Evolutionary conservation across 2,888 invertebrate genomes (phyloP).

Genomic region (Tachystola acroxantha): DNA sequence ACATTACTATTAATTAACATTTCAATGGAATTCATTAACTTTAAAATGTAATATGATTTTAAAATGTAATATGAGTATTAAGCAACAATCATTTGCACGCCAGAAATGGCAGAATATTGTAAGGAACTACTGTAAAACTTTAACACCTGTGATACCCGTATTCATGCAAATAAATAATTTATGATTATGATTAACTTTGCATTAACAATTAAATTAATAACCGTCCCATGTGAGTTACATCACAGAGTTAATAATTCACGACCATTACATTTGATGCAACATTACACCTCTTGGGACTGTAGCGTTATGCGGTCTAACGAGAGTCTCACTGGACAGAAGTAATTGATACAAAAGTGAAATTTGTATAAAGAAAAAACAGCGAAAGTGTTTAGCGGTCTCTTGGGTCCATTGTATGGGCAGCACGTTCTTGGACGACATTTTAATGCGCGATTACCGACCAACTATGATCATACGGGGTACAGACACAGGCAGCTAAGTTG

Average conservation of each 20-base stretch:
- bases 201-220: too few species aligned
- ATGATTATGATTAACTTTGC: too few species aligned
- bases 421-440: slow-evolving; percentile 59
- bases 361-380: slow-evolving; percentile 61
- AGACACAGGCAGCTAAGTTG: too few species aligned
- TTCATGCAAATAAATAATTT: too few species aligned
- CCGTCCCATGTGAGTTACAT: not conserved
- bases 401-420: slow-evolving; percentile 55
- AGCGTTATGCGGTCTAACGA: slow-evolving; percentile 26
- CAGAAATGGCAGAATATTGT: too few species aligned
- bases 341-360: slow-evolving; percentile 67
- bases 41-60: too few species aligned
- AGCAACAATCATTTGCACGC: too few species aligned
- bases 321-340: slow-evolving; percentile 33
- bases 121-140: too few species aligned
- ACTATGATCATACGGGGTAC: not conserved
- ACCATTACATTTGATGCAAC: slow-evolving; percentile 22
- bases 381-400: slow-evolving; percentile 62
- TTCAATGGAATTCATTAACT: too few species aligned
- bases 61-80: too few species aligned
- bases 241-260: not conserved
- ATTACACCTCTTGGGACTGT: slow-evolving; percentile 26
- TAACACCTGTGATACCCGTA: too few species aligned
- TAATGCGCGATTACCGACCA: slow-evolving; percentile 38
- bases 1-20: too few species aligned